These are phyloP conservation scores for Ceratitis capitata DNA, from an alignment of 1,140 invertebrate genomes.

Conservation along the genomic window DNA sequence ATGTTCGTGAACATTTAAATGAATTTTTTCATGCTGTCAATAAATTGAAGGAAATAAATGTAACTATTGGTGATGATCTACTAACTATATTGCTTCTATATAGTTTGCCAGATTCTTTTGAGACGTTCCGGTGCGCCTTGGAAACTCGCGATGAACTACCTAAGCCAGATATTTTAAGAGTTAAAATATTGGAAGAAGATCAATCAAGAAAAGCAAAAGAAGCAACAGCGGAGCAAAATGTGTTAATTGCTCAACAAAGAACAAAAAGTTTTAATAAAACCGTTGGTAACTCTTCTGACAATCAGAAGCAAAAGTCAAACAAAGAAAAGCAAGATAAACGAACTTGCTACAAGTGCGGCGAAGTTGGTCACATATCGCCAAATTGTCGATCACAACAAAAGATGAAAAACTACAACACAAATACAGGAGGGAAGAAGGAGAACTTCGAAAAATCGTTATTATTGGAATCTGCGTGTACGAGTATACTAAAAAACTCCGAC, in stretches of 20 bases:
- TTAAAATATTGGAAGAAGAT: neutral
- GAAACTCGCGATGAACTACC: neutral
- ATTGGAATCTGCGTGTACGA: neutral
- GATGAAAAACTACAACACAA: neutral
- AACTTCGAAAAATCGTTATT: neutral
- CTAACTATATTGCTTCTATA: no score
- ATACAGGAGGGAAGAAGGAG: neutral
- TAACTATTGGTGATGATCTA: no score
- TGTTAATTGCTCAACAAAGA: neutral
- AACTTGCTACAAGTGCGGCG: slow-evolving; percentile 8
- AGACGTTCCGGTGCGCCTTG: slow-evolving; percentile 14
- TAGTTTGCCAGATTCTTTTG: no score
- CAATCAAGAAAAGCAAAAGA: neutral
- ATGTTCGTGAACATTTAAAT: neutral
- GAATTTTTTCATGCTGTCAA: neutral
- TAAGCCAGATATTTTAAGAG: neutral
- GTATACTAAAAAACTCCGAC: neutral
- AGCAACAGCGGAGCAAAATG: neutral
- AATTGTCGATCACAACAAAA: neutral
- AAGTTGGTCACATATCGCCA: neutral
- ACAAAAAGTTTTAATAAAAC: no score
- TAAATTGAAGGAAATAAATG: no score
- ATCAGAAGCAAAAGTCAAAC: neutral
- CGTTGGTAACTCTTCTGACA: neutral
- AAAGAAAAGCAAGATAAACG: neutral